Base-by-base conservation (phyloP, 2,113 vertebrate species). In the Marcusenius ussheri region DNA sequence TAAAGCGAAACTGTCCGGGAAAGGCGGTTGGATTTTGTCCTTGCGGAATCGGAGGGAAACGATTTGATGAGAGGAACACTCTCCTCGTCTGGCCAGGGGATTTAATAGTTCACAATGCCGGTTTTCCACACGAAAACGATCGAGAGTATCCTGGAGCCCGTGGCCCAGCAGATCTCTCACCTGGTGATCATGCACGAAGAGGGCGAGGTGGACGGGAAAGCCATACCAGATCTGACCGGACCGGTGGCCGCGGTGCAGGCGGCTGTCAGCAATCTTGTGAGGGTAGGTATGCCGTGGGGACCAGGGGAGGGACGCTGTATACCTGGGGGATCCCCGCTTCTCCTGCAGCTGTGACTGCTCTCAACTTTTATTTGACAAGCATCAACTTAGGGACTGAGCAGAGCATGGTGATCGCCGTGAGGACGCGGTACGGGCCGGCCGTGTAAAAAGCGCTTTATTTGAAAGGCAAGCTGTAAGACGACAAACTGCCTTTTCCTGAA, bases 121-220 rank as follows among this genome's bases (percentile, higher is more conserved):
- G 98, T 99, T 94, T 99, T 99, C 93, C 98, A 99, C 91, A 99
- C 98, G 87, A 98, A 98, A 94, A 99, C 98, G 90, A 99, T 99
- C 93, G 98, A 99, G 97, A 99, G 98, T 94, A 99, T 99, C 94
- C 95, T 99, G 95, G 98, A 99, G 97, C 98, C 98, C 51, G 98
- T 99, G 96, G 98, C 98, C 92, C 98, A 99, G 97, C 98, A 99
- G 95, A 99, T 99, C 93, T 99, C 98, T 89, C 98, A 99, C 96
- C 96, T 99, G 96, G 98, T 99, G 94, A 99, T 99, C 94, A 99
- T 99, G 98, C 98, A 99, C 91, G 98, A 99, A 91, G 98, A 99
- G 90, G 98, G 98, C n/a, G 98, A 99, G 96, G 98, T 99, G 94
- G 98, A 99, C 94, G 98, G 98, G 62, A 99, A 99, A 95, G 98